These are phyloP conservation scores for Odontomachus brunneus DNA, from an alignment of 1,140 invertebrate species.

Conservation along the genomic window DNA sequence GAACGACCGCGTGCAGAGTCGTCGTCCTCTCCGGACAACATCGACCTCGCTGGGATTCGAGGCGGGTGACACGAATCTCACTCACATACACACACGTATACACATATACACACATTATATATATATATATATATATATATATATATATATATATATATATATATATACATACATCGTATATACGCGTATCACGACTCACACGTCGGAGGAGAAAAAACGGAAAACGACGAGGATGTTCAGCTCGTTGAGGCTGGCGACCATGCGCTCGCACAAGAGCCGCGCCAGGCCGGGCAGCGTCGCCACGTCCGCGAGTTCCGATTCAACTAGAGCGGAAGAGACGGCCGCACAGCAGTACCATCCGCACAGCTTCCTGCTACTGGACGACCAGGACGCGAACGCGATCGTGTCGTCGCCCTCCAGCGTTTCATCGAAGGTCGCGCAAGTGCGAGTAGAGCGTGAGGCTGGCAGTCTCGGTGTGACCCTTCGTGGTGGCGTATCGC, in stretches of 20 bases:
- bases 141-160: too few relatives aligned
- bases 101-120: too few relatives aligned
- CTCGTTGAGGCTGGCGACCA: slow-evolving; percentile 82
- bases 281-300: slow-evolving; percentile 83
- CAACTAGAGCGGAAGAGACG: slow-evolving; percentile 71
- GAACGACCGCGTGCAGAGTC: too few relatives aligned
- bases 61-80: too few relatives aligned
- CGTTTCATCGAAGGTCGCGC: slow-evolving; percentile 90
- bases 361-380: slow-evolving; percentile 73
- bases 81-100: too few relatives aligned
- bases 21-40: too few relatives aligned
- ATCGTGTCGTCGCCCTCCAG: slow-evolving; percentile 87
- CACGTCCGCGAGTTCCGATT: slow-evolving; percentile 82
- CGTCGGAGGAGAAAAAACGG: not conserved
- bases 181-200: too few relatives aligned
- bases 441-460: slow-evolving; percentile 92
- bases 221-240: slow-evolving; percentile 81
- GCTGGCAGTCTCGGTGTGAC: slow-evolving; percentile 95
- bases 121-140: too few relatives aligned
- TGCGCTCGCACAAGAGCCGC: slow-evolving; percentile 83
- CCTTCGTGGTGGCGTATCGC: slow-evolving; percentile 91
- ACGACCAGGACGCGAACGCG: slow-evolving; percentile 68
- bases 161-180: too few relatives aligned
- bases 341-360: slow-evolving; percentile 64
- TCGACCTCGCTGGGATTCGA: too few relatives aligned